Evolutionary conservation across 2,113 vertebrate species (phyloP), one percentile per base, ranked within the genome.

Genomic region (Oncorhynchus kisutch): DNA sequence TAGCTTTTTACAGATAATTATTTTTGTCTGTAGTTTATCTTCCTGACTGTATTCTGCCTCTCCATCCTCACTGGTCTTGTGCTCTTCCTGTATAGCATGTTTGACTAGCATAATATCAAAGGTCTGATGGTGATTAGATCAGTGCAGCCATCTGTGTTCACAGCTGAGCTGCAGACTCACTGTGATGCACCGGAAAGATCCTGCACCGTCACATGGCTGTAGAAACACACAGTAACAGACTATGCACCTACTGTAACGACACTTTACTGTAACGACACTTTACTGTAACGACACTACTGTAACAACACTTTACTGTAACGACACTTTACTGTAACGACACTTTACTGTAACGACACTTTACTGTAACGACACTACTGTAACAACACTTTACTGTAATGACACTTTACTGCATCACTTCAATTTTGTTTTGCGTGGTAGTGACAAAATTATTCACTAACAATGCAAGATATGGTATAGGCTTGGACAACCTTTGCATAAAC

Each of bases 81-180:
- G 11, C 54, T 64, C 71, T 72, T 72, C 18, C 39, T 65, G 13
- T 65, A 18, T n/a, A 45, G 20, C 77, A 25, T 73, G n/a, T 64
- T 39, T 45, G 29, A 34, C 9, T 24, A 31, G 24, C 65, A 29
- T 27, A 59, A 72, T 72, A 31, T 75, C 66, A 74, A 27, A 12
- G 18, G 59, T 48, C 71, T 75, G 80, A 70, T 57, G 60, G 48
- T 67, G 65, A 78, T 83, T 71, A 81, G 72, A 83, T 78, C 78
- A 72, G 75, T 64, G 67, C 31, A 78, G 70, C 77, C 81, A 86
- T 83, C 71, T 83, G 81, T 73, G 74, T 71, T 71, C 74, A 81
- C 78, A 81, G 81, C 76, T 79, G 76, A 86, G 76, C 51, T 54
- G 51, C 34, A 3, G 72, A 83, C 70, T 67, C 48, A 76, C 64